Conservation (phyloP, 1,140 invertebrate species). For the Drosophila serrata region DNA sequence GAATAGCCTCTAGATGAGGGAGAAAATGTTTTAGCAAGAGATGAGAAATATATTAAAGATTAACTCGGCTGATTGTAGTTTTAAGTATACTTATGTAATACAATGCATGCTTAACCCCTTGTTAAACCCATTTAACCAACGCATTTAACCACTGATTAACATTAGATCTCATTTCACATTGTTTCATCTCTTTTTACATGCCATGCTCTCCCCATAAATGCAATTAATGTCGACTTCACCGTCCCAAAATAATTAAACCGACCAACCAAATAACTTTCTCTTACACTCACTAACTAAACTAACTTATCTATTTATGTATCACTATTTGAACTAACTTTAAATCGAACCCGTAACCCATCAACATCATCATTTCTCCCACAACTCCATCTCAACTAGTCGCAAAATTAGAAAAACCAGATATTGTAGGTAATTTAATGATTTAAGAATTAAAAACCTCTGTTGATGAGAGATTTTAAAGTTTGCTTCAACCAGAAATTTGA, state of each 20-base stretch:
- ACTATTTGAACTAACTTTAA: neutral
- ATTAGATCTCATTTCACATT: constrained; percentile 57
- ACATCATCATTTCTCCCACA: constrained; percentile 13
- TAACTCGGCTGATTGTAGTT: neutral
- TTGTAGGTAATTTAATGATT: constrained; percentile 4
- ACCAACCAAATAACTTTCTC: neutral
- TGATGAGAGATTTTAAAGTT: neutral
- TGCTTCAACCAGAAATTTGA: neutral
- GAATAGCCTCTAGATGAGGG: neutral
- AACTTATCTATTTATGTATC: neutral
- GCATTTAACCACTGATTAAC: constrained; percentile 44
- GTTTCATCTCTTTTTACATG: constrained; percentile 79
- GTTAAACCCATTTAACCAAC: constrained; percentile 3
- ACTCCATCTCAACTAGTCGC: constrained; percentile 15
- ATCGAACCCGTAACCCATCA: constrained; percentile 4
- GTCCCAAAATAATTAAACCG: constrained; percentile 17
- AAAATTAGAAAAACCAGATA: constrained; percentile 11
- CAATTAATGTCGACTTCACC: constrained; percentile 43
- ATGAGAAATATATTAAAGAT: neutral
- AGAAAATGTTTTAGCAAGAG: neutral
- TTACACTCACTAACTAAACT: neutral
- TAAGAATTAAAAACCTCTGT: neutral
- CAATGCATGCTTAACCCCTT: constrained; percentile 10
- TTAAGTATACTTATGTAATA: neutral
- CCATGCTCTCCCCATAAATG: constrained; percentile 74